Percentiles rank a stretch among this genome's conserved stretches.
Conservation (phyloP, 2,797 vertebrate genomes). For the Carapus acus region DNA sequence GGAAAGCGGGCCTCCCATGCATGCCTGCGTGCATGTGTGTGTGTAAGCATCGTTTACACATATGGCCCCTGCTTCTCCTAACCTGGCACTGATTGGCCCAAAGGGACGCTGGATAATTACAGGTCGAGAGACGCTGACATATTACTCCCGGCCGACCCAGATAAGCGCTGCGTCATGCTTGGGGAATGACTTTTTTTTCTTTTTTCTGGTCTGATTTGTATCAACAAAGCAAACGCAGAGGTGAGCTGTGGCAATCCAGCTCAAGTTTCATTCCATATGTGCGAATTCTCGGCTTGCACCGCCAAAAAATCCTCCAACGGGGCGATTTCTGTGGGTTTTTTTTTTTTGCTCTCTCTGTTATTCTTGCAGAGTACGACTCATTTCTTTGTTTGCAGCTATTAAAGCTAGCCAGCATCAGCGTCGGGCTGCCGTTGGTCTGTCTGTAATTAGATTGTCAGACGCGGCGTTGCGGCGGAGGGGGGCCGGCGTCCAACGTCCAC, state of each 20-base stretch:
- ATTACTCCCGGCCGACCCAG: conserved; percentile 39
- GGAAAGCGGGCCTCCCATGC: conserved; percentile 2
- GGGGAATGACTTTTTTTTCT: conserved; percentile 29
- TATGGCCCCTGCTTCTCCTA: conserved; percentile 19
- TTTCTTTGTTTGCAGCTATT: conserved; percentile 37
- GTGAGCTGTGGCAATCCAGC: conserved; percentile 18
- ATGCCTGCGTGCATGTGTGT: too few species aligned
- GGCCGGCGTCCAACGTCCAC: conserved; percentile 32
- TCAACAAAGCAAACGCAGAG: not conserved
- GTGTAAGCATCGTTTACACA: conserved; percentile 15
- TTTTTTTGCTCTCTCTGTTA: too few species aligned
- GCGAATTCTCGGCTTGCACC: too few species aligned
- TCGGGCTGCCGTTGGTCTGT: conserved; percentile 52
- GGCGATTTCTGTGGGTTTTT: too few species aligned
- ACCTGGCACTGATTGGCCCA: conserved; percentile 13
- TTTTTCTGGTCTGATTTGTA: conserved; percentile 21
- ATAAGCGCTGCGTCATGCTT: conserved; percentile 27
- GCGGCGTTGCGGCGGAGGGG: conserved; percentile 32
- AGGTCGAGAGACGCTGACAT: conserved; percentile 45
- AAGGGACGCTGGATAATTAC: conserved; percentile 26
- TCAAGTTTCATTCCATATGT: conserved; percentile 32
- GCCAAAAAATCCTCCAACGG: conserved; percentile 31
- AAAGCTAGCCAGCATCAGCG: conserved; percentile 32
- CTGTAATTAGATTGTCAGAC: conserved; percentile 48
- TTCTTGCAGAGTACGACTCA: conserved; percentile 42